A percentile compares a stretch with the other conserved stretches of the same genome.
phyloP scores from a whole-genome alignment of 2,797 vertebrate species.

The Chaetophractus vellerosus region DNA sequence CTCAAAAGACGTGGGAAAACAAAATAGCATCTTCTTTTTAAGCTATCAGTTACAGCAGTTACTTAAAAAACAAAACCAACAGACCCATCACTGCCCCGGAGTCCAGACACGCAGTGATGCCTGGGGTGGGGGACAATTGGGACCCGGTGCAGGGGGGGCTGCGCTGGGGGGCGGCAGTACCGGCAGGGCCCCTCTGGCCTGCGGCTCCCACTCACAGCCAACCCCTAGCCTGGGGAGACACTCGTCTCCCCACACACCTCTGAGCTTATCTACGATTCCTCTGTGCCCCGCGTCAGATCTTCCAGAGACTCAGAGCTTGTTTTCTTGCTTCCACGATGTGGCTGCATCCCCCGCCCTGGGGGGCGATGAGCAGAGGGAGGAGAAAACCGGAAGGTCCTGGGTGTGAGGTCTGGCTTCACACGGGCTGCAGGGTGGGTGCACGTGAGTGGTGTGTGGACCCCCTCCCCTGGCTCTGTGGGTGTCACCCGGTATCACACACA shows the following conservation, averaged over 20 bases:
- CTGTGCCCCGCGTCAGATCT: background rate
- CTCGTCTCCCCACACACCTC: background rate
- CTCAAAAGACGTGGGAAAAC: background rate
- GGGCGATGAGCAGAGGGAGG: no score
- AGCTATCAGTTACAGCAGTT: background rate
- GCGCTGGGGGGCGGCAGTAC: no score
- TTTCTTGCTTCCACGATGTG: conserved; percentile 19
- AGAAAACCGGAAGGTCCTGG: background rate
- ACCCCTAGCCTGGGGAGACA: background rate
- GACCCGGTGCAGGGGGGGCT: no score
- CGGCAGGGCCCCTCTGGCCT: no score
- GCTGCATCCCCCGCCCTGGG: background rate
- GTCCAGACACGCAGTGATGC: background rate
- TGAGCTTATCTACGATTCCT: background rate
- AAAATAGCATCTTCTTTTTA: background rate
- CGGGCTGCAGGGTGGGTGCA: background rate
- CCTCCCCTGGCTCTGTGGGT: background rate
- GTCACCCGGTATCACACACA: background rate
- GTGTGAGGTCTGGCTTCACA: background rate
- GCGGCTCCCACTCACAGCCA: no score
- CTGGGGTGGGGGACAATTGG: no score
- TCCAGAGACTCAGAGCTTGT: background rate
- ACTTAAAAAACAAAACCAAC: background rate
- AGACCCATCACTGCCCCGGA: background rate
- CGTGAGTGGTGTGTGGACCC: background rate